Conservation (phyloP, 2,113 vertebrate genomes). For the Gymnogyps californianus region DNA sequence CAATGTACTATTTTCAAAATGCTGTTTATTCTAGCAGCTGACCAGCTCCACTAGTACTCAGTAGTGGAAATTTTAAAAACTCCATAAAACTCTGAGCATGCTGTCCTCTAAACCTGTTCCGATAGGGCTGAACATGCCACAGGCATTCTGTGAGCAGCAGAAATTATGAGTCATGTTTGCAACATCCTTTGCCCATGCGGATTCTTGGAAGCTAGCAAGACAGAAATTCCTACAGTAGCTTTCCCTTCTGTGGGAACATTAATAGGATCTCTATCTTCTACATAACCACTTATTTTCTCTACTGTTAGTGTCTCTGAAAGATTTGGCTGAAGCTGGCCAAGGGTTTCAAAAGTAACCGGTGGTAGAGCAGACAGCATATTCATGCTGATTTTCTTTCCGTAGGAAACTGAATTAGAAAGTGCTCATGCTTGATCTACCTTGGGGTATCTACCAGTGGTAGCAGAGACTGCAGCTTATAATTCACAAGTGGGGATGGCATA, state of each 20-base stretch:
- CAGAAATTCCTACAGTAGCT: neutral
- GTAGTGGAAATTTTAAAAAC: slow-evolving; percentile 9
- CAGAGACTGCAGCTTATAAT: neutral
- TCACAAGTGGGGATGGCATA: slow-evolving; percentile 40
- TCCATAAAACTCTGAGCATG: neutral
- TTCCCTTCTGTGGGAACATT: neutral
- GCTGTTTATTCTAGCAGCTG: neutral
- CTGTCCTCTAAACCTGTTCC: neutral
- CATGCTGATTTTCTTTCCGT: neutral
- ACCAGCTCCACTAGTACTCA: neutral
- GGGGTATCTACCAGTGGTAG: neutral
- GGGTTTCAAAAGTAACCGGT: neutral
- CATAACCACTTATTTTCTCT: neutral
- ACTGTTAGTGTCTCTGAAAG: neutral
- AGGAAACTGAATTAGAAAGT: neutral
- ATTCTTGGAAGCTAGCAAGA: slow-evolving; percentile 13
- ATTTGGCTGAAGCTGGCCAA: neutral
- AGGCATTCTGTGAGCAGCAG: slow-evolving; percentile 6
- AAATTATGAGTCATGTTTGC: slow-evolving; percentile 51
- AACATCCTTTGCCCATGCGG: neutral
- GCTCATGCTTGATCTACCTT: neutral
- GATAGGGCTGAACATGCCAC: slow-evolving; percentile 5
- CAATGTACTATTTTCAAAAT: neutral
- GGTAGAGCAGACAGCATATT: neutral
- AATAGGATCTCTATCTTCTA: neutral